Base-by-base conservation (phyloP, 2,888 invertebrate genomes). In the Lycocerus yunnanus region DNA sequence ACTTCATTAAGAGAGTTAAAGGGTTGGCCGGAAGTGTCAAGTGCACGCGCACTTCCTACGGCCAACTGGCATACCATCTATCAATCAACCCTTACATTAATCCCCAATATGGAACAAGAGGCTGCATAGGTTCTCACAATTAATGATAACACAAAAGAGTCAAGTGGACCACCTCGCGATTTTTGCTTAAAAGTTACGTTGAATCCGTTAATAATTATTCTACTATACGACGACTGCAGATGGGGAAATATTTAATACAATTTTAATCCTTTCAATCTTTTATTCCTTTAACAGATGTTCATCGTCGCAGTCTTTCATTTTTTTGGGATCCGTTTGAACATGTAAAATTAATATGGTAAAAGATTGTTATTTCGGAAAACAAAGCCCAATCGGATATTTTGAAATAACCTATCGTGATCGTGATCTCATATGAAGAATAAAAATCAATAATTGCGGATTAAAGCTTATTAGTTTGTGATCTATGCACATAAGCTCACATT, bases 11-110 rank as follows among this genome's bases (percentile, higher is more conserved):
- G 75, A 74, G 78, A 73, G 76, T 81, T 81, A 83, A 83, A 84
- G 84, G 83, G 83, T 83, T 82, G 81, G 80, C 82, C 84, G 85
- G 85, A 85, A 85, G 85, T 86, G 86, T 86, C 85, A 85, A 86
- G 85, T 84, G 84, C 84, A 85, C 83, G 84, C 83, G 82, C 80
- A 84, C 83, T 84, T 85, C 84, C 84, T 83, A 76, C 79, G 81
- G 73, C 79, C 83, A 82, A 83, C 82, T 83, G 81, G 76, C 78
- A 70, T 75, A 75, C 76, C 80, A 81, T 80, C 80, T 78, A 81
- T 81, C 81, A 81, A 81, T 81, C 80, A 81, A 80, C 80, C 81
- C 80, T 80, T 78, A 72, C 65, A 65, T 69, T 77, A 77, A 77
- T 77, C 74, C 77, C 72, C 68, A 72, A 67, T 71, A 77, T 66